Evolutionary conservation across 2,113 vertebrate species (phyloP).

Genomic region (Anhinga rufa): DNA sequence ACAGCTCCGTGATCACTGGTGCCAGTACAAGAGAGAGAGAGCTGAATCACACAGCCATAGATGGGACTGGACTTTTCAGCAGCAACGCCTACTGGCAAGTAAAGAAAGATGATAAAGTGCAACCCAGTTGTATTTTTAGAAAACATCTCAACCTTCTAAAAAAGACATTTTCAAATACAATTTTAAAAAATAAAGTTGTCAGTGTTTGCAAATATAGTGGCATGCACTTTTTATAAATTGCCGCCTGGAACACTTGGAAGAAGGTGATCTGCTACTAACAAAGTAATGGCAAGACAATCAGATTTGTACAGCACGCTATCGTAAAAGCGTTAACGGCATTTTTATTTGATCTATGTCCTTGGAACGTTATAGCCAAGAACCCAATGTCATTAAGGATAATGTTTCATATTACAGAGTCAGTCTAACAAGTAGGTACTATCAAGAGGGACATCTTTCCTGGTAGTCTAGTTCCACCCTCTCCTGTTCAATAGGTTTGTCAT

Average conservation of each 20-base stretch:
- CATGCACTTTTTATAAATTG: background rate
- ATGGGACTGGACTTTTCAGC: background rate
- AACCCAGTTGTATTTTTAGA: background rate
- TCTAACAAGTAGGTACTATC: background rate
- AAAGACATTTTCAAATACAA: background rate
- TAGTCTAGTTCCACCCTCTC: background rate
- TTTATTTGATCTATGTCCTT: background rate
- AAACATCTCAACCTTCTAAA: background rate
- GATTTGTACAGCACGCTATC: background rate
- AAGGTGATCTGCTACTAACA: background rate
- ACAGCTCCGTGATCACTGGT: background rate
- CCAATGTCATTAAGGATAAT: background rate
- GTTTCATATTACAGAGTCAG: background rate
- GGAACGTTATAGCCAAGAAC: background rate
- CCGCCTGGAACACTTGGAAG: background rate
- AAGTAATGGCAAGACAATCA: background rate
- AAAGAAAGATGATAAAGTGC: constrained; percentile 16
- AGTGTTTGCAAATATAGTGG: background rate
- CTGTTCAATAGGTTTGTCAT: background rate
- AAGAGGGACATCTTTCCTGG: background rate
- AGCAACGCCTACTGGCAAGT: background rate
- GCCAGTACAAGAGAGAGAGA: background rate
- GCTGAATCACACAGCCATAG: background rate
- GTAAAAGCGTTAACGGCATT: background rate
- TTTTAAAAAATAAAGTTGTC: background rate